Evolutionary conservation across 2,888 invertebrate species (phyloP).

Genomic region (Mantis religiosa): DNA sequence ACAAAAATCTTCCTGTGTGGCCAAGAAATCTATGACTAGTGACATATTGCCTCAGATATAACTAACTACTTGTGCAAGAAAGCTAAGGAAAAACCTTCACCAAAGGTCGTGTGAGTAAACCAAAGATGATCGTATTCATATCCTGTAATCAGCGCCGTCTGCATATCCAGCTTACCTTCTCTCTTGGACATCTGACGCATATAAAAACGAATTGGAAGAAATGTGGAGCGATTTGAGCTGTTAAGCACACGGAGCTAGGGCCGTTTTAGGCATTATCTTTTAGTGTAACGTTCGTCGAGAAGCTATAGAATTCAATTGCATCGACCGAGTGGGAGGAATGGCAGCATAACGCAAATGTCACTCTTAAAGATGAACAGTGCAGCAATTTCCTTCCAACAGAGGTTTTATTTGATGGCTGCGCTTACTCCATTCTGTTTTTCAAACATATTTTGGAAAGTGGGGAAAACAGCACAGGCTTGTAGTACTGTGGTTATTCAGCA

Average conservation of each 20-base stretch:
- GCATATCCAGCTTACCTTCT: neutral
- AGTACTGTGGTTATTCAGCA: too few relatives aligned
- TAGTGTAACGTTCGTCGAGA: neutral
- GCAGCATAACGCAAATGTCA: neutral
- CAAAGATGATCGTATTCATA: neutral
- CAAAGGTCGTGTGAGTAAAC: too few relatives aligned
- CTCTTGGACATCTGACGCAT: neutral
- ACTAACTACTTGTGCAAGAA: too few relatives aligned
- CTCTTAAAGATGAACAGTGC: too few relatives aligned
- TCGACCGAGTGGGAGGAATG: neutral
- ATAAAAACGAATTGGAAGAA: neutral
- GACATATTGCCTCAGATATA: too few relatives aligned
- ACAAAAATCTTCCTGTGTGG: too few relatives aligned
- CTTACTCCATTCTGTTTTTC: neutral
- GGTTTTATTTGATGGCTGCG: neutral
- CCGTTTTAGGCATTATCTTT: neutral
- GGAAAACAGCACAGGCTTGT: too few relatives aligned
- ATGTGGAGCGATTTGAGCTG: neutral
- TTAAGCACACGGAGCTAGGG: neutral
- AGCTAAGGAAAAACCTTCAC: too few relatives aligned
- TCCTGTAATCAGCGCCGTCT: neutral
- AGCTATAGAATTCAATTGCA: neutral
- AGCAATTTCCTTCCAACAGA: neutral
- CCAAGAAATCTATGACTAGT: too few relatives aligned
- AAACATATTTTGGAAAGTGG: neutral